Evolutionary conservation across 2,888 invertebrate species (phyloP), one percentile per base, ranked within the genome.

Genomic region (Arge pagana): DNA sequence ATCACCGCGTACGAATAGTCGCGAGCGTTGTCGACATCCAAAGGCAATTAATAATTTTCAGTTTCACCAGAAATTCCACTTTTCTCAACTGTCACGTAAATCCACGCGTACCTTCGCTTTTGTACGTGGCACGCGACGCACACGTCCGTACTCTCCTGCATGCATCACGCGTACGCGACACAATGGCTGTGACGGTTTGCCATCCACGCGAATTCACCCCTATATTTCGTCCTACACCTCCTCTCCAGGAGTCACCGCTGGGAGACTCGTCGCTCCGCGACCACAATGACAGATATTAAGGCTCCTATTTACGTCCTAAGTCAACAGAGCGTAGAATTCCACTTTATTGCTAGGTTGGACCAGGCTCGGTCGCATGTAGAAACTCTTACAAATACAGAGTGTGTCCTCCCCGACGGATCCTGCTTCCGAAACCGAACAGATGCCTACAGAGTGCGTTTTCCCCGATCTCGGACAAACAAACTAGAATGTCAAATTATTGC

Each of bases 281-380:
- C 64, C 70, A 68, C 68, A 68, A 67, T 69, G 69, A 64, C 63
- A 65, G 70, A 69, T 70, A 70, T 69, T 68, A 68, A 68, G 67
- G 68, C 65, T 66, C 66, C 68, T 67, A 70, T 70, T 69, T 68
- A 69, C 68, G 66, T 65, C 64, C 65, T 65, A 62, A 69, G 70
- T 67, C 66, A 70, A 71, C 68, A 68, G 62, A 64, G 63, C 66
- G 59, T 66, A 64, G 63, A 66, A 66, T 67, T 68, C 66, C 63
- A 63, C 66, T 68, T 68, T 70, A 68, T 70, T 68, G 68, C 64
- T 60, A 54, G 53, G 55, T 53, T 59, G 52, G 54, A 55, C 52
- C 53, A 52, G 52, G 52, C 48, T 55, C 16, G 42, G 39, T 26
- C 35, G 24, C n/a, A n/a, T n/a, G n/a, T n/a, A n/a, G n/a, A n/a